A percentile compares a stretch with the other conserved stretches of the same genome.
Evolutionary conservation across 1,140 invertebrate species (phyloP).

Genomic region (Hermetia illucens): DNA sequence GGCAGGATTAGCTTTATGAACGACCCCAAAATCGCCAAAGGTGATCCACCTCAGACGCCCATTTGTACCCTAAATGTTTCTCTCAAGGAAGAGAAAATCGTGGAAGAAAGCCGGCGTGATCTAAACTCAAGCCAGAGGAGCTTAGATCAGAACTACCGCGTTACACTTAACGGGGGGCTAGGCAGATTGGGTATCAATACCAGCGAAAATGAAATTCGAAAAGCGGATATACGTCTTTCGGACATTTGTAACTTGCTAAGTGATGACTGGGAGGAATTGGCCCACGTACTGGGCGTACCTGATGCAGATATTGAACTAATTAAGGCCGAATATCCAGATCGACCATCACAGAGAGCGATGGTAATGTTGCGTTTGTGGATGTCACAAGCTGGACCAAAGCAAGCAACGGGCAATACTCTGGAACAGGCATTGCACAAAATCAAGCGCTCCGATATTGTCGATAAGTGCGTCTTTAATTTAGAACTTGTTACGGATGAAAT

Average conservation of each 20-base stretch:
- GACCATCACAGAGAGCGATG: conserved; percentile 66
- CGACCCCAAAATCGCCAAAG: conserved; percentile 76
- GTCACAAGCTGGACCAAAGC: conserved; percentile 43
- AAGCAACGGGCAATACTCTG: conserved; percentile 47
- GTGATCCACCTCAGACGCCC: conserved; percentile 83
- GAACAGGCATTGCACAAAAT: conserved; percentile 78
- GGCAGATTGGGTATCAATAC: neutral
- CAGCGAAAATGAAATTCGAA: conserved; percentile 13
- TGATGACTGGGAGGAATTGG: conserved; percentile 80
- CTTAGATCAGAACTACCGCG: conserved; percentile 10
- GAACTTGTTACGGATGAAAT: conserved; percentile 64
- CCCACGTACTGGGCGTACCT: conserved; percentile 65
- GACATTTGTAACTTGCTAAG: conserved; percentile 84
- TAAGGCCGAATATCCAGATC: conserved; percentile 65
- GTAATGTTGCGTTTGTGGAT: conserved; percentile 73
- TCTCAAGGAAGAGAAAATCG: conserved; percentile 41
- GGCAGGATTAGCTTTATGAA: conserved; percentile 92
- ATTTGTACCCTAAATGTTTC: conserved; percentile 96
- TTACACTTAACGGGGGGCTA: conserved; percentile 14
- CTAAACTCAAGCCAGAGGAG: conserved; percentile 3
- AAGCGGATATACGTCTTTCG: conserved; percentile 50
- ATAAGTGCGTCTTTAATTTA: conserved; percentile 60
- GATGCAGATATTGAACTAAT: conserved; percentile 75
- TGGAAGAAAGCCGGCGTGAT: neutral
- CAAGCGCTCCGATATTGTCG: conserved; percentile 67